Evolutionary conservation across 1,140 invertebrate species (phyloP).

Genomic region (Neomicropteryx cornuta): DNA sequence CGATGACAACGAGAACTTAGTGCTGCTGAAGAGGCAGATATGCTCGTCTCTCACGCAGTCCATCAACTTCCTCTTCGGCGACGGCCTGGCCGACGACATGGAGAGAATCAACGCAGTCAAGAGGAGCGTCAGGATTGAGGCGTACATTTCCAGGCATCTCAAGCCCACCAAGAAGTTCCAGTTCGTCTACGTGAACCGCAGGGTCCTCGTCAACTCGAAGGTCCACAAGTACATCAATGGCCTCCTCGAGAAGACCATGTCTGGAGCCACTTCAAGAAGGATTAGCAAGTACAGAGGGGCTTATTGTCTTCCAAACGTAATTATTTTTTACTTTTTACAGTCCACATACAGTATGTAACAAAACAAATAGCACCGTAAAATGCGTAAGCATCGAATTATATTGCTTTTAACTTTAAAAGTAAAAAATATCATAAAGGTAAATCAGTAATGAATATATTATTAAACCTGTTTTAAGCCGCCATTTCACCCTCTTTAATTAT

Average conservation of each 20-base stretch:
- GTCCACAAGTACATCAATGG: slow-evolving; percentile 35
- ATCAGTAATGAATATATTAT: too few species aligned
- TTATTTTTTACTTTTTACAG: slow-evolving; percentile 6
- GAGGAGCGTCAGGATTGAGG: slow-evolving; percentile 30
- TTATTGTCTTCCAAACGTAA: too few species aligned
- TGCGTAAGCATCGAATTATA: too few species aligned
- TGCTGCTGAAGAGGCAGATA: slow-evolving; percentile 38
- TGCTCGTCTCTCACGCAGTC: slow-evolving; percentile 25
- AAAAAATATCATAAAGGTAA: too few species aligned
- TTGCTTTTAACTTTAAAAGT: too few species aligned
- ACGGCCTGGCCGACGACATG: slow-evolving; percentile 26
- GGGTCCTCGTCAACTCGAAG: slow-evolving; percentile 36
- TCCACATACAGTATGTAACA: slow-evolving; percentile 8
- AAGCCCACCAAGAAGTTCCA: slow-evolving; percentile 37
- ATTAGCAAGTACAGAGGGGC: too few species aligned
- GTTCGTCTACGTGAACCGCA: slow-evolving; percentile 47
- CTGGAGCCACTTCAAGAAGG: too few species aligned
- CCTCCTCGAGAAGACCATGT: slow-evolving; percentile 21
- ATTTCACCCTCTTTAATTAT: too few species aligned
- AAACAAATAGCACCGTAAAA: too few species aligned
- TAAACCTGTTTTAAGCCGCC: too few species aligned
- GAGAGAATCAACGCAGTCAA: slow-evolving; percentile 23
- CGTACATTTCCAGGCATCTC: slow-evolving; percentile 34
- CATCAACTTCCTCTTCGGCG: slow-evolving; percentile 37
- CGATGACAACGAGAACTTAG: slow-evolving; percentile 36